Conservation (phyloP, 92 coral and sea anemone species). For the Epizoanthus ramosus region DNA sequence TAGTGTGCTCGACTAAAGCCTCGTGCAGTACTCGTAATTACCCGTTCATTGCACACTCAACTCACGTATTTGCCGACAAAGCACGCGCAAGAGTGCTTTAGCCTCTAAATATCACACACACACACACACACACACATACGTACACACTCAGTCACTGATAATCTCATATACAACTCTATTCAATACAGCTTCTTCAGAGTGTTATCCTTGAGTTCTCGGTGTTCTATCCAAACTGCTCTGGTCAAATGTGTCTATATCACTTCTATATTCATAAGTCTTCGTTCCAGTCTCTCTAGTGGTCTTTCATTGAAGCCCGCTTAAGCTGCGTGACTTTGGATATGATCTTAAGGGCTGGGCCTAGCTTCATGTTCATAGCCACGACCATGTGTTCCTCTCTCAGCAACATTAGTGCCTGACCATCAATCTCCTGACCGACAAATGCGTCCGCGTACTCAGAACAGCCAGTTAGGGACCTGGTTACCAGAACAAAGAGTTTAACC, state of each 20-base stretch:
- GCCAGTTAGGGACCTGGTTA: constrained; percentile 75
- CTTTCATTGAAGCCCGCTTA: constrained; percentile 87
- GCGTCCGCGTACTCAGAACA: constrained; percentile 98
- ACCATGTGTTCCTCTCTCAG: constrained; percentile 97
- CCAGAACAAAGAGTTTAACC: neutral
- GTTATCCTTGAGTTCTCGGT: no score
- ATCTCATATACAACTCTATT: no score
- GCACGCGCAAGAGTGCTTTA: no score
- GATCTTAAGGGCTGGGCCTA: constrained; percentile 96
- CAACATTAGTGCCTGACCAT: constrained; percentile 98
- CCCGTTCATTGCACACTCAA: no score
- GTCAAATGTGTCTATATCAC: neutral
- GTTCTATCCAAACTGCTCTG: no score
- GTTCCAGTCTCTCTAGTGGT: constrained; percentile 34
- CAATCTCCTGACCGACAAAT: constrained; percentile 92
- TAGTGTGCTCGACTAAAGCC: no score
- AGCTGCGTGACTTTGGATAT: constrained; percentile 97
- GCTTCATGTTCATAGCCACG: constrained; percentile 95
- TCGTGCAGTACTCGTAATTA: no score
- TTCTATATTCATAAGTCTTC: neutral
- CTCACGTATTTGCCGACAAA: no score
- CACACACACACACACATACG: no score
- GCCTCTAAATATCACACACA: no score
- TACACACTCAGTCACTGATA: no score
- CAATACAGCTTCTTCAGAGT: no score